A percentile compares a stretch with the other conserved stretches of the same genome.
These are phyloP conservation scores for Calidris pugnax DNA, from an alignment of 2,113 vertebrate species.

Conservation along the genomic window DNA sequence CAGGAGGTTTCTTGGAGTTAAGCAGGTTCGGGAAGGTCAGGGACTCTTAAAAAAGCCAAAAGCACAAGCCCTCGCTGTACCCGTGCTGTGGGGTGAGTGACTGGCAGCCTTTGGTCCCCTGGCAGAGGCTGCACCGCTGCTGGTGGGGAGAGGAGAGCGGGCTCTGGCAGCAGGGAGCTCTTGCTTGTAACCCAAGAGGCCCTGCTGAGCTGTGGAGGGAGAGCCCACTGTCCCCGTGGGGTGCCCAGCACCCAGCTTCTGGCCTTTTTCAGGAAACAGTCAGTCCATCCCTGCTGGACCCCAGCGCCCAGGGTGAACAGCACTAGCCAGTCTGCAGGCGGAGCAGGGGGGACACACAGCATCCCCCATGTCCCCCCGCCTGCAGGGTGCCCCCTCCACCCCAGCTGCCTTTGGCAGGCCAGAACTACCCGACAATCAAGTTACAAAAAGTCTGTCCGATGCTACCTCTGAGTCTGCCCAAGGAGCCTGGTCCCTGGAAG, in stretches of 20 bases:
- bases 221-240: not conserved
- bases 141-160: not conserved
- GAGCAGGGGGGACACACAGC: not conserved
- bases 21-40: not conserved
- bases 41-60: slow-evolving; percentile 1
- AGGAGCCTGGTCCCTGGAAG: not conserved
- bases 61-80: not conserved
- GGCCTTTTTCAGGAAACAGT: not conserved
- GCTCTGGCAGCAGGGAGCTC: not conserved
- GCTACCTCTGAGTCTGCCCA: slow-evolving; percentile 52
- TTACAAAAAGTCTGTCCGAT: not conserved
- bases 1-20: slow-evolving; percentile 9
- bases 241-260: not conserved
- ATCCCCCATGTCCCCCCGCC: fast-evolving
- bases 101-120: not conserved
- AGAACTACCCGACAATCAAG: not conserved
- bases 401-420: not conserved
- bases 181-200: not conserved
- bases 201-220: not conserved
- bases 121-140: not conserved
- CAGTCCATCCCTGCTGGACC: not conserved
- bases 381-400: not conserved
- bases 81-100: not conserved
- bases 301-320: not conserved
- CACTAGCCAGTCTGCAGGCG: fast-evolving